phyloP scores from a whole-genome alignment of 2,797 vertebrate species.

The Manis crassicaudata region DNA sequence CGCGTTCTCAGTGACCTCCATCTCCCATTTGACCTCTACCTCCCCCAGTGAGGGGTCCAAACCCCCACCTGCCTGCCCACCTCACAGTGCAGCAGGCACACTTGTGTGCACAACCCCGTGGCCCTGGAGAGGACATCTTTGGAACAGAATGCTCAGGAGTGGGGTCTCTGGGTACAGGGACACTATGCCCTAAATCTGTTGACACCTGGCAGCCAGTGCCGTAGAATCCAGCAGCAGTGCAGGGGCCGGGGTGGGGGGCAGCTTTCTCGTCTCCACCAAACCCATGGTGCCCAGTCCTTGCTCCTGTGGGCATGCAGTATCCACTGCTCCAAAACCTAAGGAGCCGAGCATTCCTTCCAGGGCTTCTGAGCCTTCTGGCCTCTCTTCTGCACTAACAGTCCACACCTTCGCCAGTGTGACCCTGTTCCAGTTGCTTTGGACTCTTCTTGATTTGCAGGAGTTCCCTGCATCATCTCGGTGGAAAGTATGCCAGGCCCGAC shows the following conservation, averaged over 20 bases:
- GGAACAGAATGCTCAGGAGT: background rate
- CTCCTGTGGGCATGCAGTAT: background rate
- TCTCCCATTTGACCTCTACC: background rate
- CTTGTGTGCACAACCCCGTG: fast-evolving
- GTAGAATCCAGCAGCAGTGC: background rate
- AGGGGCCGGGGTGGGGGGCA: background rate
- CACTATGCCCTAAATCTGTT: background rate
- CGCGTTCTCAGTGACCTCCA: fast-evolving
- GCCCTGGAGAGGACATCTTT: background rate
- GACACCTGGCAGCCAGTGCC: background rate
- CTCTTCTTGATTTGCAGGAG: background rate
- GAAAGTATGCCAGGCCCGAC: background rate
- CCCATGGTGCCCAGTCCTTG: too few relatives aligned
- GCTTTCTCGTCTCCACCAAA: background rate
- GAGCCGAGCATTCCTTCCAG: background rate
- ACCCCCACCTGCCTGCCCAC: fast-evolving
- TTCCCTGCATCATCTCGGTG: background rate
- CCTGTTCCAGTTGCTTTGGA: background rate
- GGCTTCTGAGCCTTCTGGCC: background rate
- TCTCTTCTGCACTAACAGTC: background rate
- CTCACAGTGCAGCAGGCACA: fast-evolving
- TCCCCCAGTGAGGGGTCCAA: background rate
- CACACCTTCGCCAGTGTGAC: background rate
- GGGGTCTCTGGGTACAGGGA: background rate
- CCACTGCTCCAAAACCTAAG: background rate